These are phyloP conservation scores for Scelioninae gen. 1 DNA, from an alignment of 2,888 invertebrate genomes.

Conservation along the genomic window DNA sequence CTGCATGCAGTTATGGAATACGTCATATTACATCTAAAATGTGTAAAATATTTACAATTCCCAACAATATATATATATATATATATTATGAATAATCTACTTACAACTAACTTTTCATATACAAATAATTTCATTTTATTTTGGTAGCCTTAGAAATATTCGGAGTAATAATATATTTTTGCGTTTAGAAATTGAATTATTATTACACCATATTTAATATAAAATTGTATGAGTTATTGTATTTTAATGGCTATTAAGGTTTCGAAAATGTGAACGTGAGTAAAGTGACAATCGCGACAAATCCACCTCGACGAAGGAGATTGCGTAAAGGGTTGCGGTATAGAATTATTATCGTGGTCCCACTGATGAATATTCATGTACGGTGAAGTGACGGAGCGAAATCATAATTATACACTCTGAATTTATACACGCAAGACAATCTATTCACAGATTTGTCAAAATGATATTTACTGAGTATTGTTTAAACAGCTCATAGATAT, in stretches of 20 bases:
- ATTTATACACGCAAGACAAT: constrained; percentile 22
- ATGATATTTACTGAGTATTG: not conserved
- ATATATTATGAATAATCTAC: too few relatives aligned
- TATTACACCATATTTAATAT: not conserved
- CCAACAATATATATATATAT: too few relatives aligned
- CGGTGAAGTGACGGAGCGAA: constrained; percentile 60
- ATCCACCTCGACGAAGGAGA: constrained; percentile 22
- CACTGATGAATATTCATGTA: constrained; percentile 79
- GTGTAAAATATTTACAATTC: too few relatives aligned
- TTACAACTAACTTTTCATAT: too few relatives aligned
- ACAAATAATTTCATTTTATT: too few relatives aligned
- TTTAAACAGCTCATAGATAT: too few relatives aligned
- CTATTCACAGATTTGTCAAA: constrained; percentile 9
- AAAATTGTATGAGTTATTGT: constrained; percentile 14
- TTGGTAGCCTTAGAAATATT: too few relatives aligned
- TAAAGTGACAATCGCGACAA: constrained; percentile 52
- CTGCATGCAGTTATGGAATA: too few relatives aligned
- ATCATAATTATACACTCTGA: constrained; percentile 69
- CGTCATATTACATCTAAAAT: too few relatives aligned
- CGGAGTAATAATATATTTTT: too few relatives aligned
- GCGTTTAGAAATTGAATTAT: too few relatives aligned
- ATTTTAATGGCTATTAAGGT: constrained; percentile 38
- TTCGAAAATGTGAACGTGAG: constrained; percentile 25
- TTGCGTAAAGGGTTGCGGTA: constrained; percentile 57
- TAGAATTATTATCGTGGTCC: constrained; percentile 79